phyloP scores from a whole-genome alignment of 2,113 vertebrate genomes.

The Petrocephalus microphthalmus region DNA sequence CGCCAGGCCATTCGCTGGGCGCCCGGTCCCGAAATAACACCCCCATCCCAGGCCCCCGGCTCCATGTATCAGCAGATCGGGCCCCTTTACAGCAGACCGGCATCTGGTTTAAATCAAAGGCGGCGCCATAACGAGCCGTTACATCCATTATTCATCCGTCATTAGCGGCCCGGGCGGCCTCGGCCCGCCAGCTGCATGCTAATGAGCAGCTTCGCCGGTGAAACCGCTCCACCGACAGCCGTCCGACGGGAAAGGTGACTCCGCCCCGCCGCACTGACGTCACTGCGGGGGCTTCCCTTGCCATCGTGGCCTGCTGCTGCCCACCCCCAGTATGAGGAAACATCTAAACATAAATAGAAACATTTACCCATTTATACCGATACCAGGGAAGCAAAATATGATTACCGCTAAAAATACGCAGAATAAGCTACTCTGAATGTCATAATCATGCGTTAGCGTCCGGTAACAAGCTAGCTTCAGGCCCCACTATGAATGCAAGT shows the following conservation, averaged over 20 bases:
- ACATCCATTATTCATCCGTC: slow-evolving; percentile 66
- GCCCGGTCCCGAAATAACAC: neutral
- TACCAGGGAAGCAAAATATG: neutral
- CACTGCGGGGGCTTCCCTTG: neutral
- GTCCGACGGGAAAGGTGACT: slow-evolving; percentile 2
- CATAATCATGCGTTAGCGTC: neutral
- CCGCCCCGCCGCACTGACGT: neutral
- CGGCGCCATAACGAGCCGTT: slow-evolving; percentile 53
- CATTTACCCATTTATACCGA: neutral
- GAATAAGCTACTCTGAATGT: neutral
- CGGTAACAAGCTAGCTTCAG: neutral
- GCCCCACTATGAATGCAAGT: neutral
- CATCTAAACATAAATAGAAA: too few relatives aligned
- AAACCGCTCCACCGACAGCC: neutral
- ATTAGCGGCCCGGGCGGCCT: slow-evolving; percentile 53
- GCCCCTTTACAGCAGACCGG: slow-evolving; percentile 31
- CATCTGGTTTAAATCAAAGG: slow-evolving; percentile 59
- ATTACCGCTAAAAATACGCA: neutral
- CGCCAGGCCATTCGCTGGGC: too few relatives aligned
- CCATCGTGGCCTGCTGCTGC: neutral
- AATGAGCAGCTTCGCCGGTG: slow-evolving; percentile 43
- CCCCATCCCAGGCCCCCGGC: slow-evolving; percentile 8
- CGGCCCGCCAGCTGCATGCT: slow-evolving; percentile 45
- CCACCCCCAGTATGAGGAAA: neutral
- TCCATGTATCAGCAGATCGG: slow-evolving; percentile 12